These are phyloP conservation scores for Deilephila elpenor DNA, from an alignment of 2,888 invertebrate species.

Conservation along the genomic window DNA sequence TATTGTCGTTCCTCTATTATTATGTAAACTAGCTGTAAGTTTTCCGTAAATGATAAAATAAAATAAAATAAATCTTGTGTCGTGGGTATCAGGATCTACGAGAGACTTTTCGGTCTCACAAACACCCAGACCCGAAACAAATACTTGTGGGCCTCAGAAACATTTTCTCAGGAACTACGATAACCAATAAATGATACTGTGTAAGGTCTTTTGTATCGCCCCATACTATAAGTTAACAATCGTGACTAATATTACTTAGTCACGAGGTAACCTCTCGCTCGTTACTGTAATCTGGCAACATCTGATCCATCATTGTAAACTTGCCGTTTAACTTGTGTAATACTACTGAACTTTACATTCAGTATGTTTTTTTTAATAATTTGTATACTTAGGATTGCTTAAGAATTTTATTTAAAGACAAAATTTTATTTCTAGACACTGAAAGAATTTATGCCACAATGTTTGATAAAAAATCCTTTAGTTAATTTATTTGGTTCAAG, in stretches of 20 bases:
- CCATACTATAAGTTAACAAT: constrained; percentile 41
- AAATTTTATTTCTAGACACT: background rate
- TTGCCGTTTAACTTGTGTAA: constrained; percentile 1
- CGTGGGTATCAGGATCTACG: no score
- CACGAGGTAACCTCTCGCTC: constrained; percentile 63
- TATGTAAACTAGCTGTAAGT: no score
- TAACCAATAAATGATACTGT: background rate
- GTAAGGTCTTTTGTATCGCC: constrained; percentile 10
- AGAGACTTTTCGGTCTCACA: no score
- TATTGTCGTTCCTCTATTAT: no score
- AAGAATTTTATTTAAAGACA: background rate
- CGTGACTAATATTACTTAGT: constrained; percentile 76
- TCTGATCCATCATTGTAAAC: constrained; percentile 19
- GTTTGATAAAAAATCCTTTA: no score
- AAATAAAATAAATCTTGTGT: no score
- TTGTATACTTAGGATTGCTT: background rate
- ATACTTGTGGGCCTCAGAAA: no score
- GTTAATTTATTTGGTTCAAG: no score
- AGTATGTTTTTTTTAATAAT: background rate
- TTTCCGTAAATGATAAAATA: no score
- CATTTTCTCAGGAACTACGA: no score
- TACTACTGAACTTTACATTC: background rate
- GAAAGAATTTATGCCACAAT: no score
- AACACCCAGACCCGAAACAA: no score
- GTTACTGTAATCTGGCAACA: constrained; percentile 61